A percentile compares a stretch with the other conserved stretches of the same genome.
phyloP scores from a whole-genome alignment of 1,140 invertebrate genomes.

The Macrobrachium rosenbergii region DNA sequence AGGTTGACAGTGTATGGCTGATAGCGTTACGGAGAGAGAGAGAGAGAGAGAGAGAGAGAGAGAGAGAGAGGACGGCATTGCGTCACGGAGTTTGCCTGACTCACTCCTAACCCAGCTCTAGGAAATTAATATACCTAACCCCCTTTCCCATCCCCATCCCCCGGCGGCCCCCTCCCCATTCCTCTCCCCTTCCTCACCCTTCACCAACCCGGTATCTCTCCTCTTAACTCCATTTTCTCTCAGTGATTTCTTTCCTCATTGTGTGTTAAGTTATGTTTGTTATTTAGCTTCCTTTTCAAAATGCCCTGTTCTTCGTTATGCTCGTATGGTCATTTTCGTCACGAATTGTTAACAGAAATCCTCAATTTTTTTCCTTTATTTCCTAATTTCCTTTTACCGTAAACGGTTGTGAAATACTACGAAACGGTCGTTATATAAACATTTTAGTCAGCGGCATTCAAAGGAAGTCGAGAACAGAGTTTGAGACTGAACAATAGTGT shows the following conservation, averaged over 20 bases:
- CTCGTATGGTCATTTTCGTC: too few relatives aligned
- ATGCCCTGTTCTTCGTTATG: too few relatives aligned
- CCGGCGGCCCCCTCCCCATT: neutral
- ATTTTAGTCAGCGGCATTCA: too few relatives aligned
- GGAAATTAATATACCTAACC: neutral
- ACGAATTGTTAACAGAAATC: too few relatives aligned
- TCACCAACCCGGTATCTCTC: neutral
- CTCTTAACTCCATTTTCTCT: neutral
- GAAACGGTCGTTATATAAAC: too few relatives aligned
- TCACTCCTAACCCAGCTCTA: neutral
- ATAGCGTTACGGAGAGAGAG: neutral
- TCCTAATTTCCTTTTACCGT: too few relatives aligned
- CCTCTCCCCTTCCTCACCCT: neutral
- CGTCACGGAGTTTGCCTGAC: neutral
- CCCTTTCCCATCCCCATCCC: neutral
- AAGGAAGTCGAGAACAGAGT: too few relatives aligned
- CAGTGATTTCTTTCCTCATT: neutral
- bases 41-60: conserved; percentile 30
- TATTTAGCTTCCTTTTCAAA: neutral
- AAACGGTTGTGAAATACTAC: too few relatives aligned
- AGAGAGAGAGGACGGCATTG: neutral
- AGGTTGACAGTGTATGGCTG: neutral
- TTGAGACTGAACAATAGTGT: too few relatives aligned
- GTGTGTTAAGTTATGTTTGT: neutral
- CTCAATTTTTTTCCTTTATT: too few relatives aligned